Conservation (phyloP, 2,888 invertebrate genomes). For the Oxycera nigricornis region DNA sequence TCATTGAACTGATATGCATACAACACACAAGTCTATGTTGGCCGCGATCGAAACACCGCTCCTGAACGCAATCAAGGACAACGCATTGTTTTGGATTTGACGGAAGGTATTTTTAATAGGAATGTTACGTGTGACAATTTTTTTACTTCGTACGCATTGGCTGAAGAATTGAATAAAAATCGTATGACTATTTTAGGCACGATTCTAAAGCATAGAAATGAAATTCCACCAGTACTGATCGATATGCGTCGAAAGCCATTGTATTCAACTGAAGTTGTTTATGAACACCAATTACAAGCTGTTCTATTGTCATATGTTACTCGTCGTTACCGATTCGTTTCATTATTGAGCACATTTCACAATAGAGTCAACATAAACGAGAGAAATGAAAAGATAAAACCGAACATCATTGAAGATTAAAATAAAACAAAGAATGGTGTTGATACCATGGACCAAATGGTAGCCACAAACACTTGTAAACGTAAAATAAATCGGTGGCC, state of each 20-base stretch:
- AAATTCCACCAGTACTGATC: slow-evolving; percentile 1
- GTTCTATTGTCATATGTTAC: too few species aligned
- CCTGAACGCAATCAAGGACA: slow-evolving; percentile 17
- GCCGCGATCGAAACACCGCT: not conserved
- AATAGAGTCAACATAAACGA: too few species aligned
- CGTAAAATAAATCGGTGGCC: too few species aligned
- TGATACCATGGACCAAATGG: too few species aligned
- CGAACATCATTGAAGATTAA: too few species aligned
- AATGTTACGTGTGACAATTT: slow-evolving; percentile 6
- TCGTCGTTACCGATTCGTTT: too few species aligned
- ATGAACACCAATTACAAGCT: not conserved
- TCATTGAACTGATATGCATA: slow-evolving; percentile 19
- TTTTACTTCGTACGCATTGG: not conserved
- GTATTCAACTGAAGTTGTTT: not conserved
- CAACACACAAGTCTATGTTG: slow-evolving; percentile 20
- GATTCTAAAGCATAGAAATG: not conserved
- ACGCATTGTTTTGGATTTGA: slow-evolving; percentile 16
- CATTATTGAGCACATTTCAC: too few species aligned
- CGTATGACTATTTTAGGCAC: not conserved
- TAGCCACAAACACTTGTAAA: too few species aligned
- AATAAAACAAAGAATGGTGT: too few species aligned
- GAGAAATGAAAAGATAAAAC: too few species aligned
- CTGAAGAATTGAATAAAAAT: slow-evolving; percentile 2
- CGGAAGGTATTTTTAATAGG: not conserved
- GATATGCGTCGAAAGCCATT: slow-evolving; percentile 2